Percentiles rank a stretch among this genome's conserved stretches.
These are phyloP conservation scores for Molanna angustata DNA, from an alignment of 2,888 invertebrate genomes.

Conservation along the genomic window DNA sequence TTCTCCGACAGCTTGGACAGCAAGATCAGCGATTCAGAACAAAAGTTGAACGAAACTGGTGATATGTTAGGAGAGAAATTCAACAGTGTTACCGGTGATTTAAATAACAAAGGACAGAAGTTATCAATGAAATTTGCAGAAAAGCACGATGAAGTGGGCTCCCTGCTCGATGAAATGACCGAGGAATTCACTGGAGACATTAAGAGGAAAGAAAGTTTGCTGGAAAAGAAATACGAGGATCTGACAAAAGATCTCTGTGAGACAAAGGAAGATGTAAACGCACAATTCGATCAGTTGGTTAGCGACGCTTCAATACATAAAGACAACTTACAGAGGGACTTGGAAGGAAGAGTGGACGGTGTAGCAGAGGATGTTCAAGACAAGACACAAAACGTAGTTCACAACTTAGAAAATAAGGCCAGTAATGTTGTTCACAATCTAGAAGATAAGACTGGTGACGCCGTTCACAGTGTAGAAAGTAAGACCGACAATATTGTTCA, in stretches of 20 bases:
- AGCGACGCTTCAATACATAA: too few relatives aligned
- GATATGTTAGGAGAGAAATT: conserved; percentile 38
- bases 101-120: conserved; percentile 35
- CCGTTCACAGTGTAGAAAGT: conserved; percentile 38
- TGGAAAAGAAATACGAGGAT: conserved; percentile 25
- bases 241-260: conserved; percentile 32
- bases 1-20: conserved; percentile 38
- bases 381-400: conserved; percentile 39
- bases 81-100: conserved; percentile 33
- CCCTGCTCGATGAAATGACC: conserved; percentile 25
- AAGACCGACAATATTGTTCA: too few relatives aligned
- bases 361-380: conserved; percentile 43
- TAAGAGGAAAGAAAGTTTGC: conserved; percentile 24
- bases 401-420: too few relatives aligned
- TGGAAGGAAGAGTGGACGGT: too few relatives aligned
- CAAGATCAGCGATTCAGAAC: conserved; percentile 37
- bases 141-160: conserved; percentile 31
- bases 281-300: conserved; percentile 46
- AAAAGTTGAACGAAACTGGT: conserved; percentile 39
- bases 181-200: conserved; percentile 28
- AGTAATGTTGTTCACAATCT: too few relatives aligned
- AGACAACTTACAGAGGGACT: too few relatives aligned
- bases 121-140: conserved; percentile 37
- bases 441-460: conserved; percentile 38
- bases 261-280: conserved; percentile 41